phyloP scores from a whole-genome alignment of 2,797 vertebrate species.

The Propithecus perrieri region DNA sequence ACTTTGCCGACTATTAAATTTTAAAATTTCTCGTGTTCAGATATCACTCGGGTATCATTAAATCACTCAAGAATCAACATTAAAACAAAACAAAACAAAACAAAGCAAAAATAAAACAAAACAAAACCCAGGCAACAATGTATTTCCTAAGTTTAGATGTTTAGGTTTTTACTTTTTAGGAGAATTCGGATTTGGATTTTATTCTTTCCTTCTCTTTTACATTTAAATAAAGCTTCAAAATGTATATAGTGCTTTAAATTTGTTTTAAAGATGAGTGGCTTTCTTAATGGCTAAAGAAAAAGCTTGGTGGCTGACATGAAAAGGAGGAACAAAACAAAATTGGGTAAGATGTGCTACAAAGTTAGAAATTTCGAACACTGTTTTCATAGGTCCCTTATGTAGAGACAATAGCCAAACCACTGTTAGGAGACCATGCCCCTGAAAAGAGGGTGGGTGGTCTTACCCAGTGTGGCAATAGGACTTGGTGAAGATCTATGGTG shows the following conservation, averaged over 20 bases:
- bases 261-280: background rate
- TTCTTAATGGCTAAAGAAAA: background rate
- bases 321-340: slow-evolving; percentile 50
- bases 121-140: background rate
- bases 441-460: background rate
- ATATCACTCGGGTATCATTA: background rate
- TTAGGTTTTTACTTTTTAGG: background rate
- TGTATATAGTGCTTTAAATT: background rate
- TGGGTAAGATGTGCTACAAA: background rate
- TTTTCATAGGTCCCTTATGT: background rate
- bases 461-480: background rate
- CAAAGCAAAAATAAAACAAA: background rate
- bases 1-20: slow-evolving; percentile 33
- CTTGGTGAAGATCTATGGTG: background rate
- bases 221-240: slow-evolving; percentile 32
- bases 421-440: background rate
- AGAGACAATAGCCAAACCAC: background rate
- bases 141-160: background rate
- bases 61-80: background rate
- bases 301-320: background rate
- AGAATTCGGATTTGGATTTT: slow-evolving; percentile 47
- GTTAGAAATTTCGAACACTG: background rate
- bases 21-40: slow-evolving; percentile 26
- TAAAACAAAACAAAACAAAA: background rate
- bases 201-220: background rate